These are phyloP conservation scores for Drosophila anceps DNA, from an alignment of 2,888 invertebrate genomes.

Conservation along the genomic window DNA sequence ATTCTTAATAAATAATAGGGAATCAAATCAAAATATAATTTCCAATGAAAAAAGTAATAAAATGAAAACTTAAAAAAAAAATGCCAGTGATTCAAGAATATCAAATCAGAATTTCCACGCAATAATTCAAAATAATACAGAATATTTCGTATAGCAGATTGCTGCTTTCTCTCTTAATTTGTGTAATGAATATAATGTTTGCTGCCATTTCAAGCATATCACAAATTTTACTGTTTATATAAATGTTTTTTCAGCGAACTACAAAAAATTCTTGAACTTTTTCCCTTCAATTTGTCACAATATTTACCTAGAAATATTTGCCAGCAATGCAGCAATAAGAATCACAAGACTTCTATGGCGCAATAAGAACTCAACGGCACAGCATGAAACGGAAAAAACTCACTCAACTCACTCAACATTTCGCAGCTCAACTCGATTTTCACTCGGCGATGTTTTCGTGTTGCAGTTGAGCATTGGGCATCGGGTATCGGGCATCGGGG, in stretches of 20 bases:
- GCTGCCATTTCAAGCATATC: not conserved
- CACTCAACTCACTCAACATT: conserved; percentile 44
- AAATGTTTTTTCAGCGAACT: not conserved
- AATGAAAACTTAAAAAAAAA: too few species aligned
- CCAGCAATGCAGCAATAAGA: not conserved
- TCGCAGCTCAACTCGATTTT: not conserved
- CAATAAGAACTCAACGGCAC: not conserved
- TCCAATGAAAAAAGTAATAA: not conserved
- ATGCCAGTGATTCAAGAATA: not conserved
- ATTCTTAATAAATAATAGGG: not conserved
- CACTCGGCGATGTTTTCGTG: conserved; percentile 54
- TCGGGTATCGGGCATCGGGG: not conserved
- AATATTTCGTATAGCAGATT: not conserved
- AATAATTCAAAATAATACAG: not conserved
- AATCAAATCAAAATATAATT: not conserved
- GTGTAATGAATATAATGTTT: not conserved
- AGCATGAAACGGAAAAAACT: not conserved
- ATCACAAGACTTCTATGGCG: not conserved
- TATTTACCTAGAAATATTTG: not conserved
- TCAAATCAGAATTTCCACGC: not conserved
- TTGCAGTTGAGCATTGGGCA: conserved; percentile 30
- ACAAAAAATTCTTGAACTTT: not conserved
- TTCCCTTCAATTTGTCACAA: conserved; percentile 6
- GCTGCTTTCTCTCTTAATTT: not conserved
- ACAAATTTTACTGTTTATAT: not conserved